phyloP scores from a whole-genome alignment of 2,888 invertebrate genomes.

The Troglohyphantes excavatus region DNA sequence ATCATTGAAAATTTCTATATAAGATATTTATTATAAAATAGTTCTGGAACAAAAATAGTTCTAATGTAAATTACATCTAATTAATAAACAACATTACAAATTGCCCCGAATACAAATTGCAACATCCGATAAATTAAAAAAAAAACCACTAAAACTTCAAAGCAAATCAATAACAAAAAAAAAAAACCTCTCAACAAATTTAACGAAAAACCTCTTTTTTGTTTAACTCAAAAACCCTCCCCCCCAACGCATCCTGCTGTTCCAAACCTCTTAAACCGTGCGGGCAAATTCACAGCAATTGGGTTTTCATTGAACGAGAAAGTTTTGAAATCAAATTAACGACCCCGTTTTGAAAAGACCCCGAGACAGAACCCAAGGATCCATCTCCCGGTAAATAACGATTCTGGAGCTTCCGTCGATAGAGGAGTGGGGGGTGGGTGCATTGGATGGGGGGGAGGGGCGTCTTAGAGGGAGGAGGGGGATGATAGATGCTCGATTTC shows the following conservation, averaged over 20 bases:
- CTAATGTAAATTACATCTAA: too few relatives aligned
- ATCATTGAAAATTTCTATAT: too few relatives aligned
- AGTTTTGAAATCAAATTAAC: slow-evolving; percentile 8
- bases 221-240: background rate
- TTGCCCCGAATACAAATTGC: background rate
- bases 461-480: background rate
- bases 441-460: background rate
- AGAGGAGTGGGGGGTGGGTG: too few relatives aligned
- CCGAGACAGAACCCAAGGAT: background rate
- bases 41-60: too few relatives aligned
- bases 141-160: too few relatives aligned
- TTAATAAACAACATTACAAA: background rate
- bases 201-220: background rate
- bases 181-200: background rate
- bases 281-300: slow-evolving; percentile 1
- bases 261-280: slow-evolving; percentile 5
- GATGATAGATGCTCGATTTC: slow-evolving; percentile 30
- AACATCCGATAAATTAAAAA: too few relatives aligned
- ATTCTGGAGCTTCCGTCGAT: background rate
- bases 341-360: background rate
- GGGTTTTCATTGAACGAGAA: slow-evolving; percentile 9
- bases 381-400: background rate
- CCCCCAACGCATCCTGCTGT: background rate
- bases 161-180: background rate
- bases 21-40: too few relatives aligned